These are phyloP conservation scores for Glareola pratincola DNA, from an alignment of 2,113 vertebrate genomes.

Conservation along the genomic window DNA sequence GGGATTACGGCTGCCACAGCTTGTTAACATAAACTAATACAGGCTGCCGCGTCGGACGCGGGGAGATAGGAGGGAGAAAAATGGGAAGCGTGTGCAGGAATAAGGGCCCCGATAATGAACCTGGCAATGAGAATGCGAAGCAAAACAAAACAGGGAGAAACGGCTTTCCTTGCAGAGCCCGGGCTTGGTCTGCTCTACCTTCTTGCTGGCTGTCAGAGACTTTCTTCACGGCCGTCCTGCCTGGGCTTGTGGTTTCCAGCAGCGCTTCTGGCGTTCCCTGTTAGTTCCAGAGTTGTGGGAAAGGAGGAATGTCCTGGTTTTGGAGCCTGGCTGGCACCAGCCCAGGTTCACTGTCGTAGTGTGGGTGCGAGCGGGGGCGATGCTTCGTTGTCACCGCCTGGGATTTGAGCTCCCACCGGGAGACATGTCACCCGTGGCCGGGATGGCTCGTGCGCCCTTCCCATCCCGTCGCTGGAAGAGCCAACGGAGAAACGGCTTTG, in stretches of 20 bases:
- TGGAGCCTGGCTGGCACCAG: neutral
- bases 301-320: neutral
- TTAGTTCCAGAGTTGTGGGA: neutral
- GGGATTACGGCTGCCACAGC: constrained; percentile 50
- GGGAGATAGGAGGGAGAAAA: constrained; percentile 51
- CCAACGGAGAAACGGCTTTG: neutral
- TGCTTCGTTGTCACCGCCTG: neutral
- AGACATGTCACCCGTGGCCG: accelerated
- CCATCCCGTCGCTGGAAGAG: neutral
- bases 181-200: neutral
- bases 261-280: accelerated
- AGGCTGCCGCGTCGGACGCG: neutral
- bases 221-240: neutral
- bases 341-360: accelerated
- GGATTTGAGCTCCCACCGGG: neutral
- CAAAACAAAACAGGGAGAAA: constrained; percentile 39
- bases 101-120: constrained; percentile 61
- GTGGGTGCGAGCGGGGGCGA: neutral
- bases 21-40: constrained; percentile 67
- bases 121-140: constrained; percentile 55
- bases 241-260: neutral
- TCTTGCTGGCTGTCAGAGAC: neutral
- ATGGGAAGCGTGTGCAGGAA: constrained; percentile 59
- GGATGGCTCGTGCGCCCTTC: neutral
- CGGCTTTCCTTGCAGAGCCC: neutral